A percentile compares a stretch with the other conserved stretches of the same genome.
Conservation (phyloP, 2,113 vertebrate species). For the Spheniscus mendiculus region DNA sequence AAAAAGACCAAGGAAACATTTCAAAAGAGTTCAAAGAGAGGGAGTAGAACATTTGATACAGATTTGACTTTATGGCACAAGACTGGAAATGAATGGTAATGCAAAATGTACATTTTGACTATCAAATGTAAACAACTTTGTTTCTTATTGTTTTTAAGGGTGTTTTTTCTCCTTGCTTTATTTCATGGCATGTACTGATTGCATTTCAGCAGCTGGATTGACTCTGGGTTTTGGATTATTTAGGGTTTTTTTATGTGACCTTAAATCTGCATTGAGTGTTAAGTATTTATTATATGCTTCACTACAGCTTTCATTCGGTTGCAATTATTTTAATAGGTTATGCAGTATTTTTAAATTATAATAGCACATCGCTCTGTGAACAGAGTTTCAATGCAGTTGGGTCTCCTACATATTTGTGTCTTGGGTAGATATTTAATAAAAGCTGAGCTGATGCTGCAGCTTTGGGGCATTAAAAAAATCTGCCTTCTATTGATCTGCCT, state of each 20-base stretch:
- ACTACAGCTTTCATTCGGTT: background rate
- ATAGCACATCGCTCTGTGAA: background rate
- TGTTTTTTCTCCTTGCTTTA: background rate
- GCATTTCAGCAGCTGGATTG: background rate
- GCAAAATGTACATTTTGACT: background rate
- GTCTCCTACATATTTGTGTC: background rate
- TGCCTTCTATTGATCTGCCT: background rate
- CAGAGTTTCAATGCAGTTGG: background rate
- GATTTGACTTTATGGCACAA: conserved; percentile 33
- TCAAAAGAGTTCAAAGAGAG: conserved; percentile 42
- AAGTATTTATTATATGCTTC: background rate
- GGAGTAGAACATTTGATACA: conserved; percentile 35
- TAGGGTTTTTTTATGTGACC: background rate
- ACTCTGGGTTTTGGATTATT: background rate
- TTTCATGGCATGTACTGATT: background rate
- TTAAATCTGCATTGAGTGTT: background rate
- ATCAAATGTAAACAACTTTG: background rate
- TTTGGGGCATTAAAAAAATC: background rate
- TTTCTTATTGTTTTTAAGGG: background rate
- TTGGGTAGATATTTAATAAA: background rate
- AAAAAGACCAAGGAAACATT: conserved; percentile 41
- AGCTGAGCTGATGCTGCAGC: background rate
- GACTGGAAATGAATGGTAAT: background rate
- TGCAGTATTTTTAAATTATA: background rate
- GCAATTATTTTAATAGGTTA: background rate